Base-by-base conservation (phyloP, 2,888 invertebrate species). In the Stegophylla sp. region DNA sequence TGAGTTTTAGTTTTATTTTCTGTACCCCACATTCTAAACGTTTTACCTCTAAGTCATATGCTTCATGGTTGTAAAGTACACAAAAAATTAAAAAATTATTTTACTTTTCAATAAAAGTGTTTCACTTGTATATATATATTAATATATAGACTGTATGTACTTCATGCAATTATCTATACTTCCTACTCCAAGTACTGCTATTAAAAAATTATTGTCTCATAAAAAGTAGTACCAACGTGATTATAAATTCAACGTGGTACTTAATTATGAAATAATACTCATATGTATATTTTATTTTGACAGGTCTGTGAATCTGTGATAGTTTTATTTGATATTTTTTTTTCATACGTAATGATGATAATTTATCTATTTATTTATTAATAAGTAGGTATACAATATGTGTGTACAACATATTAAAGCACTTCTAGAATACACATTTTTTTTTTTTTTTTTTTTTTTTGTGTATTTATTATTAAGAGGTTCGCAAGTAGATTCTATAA, bases 301-400 rank as follows among this genome's bases (percentile, higher is more conserved):
- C 41, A 26, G 23, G n/a, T 15, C 53, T 56, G 67, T 56, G 66
- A 76, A 13, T 15, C 66, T 56, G 67, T 67, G 66, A 76, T 76
- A 67, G 66, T 76, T 76, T 66, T 41, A 76, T 53, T 76, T 43
- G 23, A 41, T 20, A 51, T 71, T 53, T 53, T 69, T n/a, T 64
- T 61, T 45, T 69, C 20, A 23, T 56, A 41, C 23, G 41, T 71
- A 71, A 41, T 34, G 34, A 17, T 67, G 53, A 23, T 26, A 13
- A 56, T 72, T 43, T 72, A 43, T 43, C n/a, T 34, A 51, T 20
- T n/a, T 71, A 43, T 56, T 26, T 67, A 10, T 67, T 10, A 10
- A 26, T 26, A 64, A n/a, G 3, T 64, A 67, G 23, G 20, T 41
- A 20, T 53, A 20, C 15, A 71, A 41, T 41, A 23, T 20, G 41